Evolutionary conservation across 2,113 vertebrate species (phyloP), one percentile per base, ranked within the genome.

Genomic region (Proterorhinus semilunaris): DNA sequence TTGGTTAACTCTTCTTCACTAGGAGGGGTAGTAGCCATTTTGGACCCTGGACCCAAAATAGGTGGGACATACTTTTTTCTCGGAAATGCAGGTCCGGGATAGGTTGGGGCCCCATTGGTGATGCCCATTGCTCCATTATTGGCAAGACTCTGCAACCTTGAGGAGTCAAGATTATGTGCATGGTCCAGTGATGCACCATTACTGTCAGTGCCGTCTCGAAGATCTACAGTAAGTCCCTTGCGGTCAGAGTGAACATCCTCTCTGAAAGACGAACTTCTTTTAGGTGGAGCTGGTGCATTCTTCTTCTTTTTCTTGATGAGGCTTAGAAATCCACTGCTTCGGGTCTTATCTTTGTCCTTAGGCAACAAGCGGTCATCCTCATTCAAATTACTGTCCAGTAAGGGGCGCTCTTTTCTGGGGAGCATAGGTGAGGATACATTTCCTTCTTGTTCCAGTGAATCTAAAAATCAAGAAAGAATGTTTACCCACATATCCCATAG

Each of bases 271-370:
- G 96, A 98, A 92, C 96, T 98, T 68, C 98, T 94, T 67, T 96
- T 98, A 0, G 98, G 98, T 0, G 98, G 97, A 0, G 95, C 89
- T 0, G 98, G 97, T 0, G 97, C 97, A 0, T 93, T 97, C 72
- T 96, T 99, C 80, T 96, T 98, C 93, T 99, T 99, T 87, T 96
- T 98, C 91, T 97, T 98, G 81, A 98, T 99, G 71, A 96, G 93
- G 73, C 93, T 95, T 0, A 95, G 95, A 74, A 99, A 95, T 57
- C 96, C 84, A 76, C 95, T 96, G 84, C 93, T 92, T 54, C 96
- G 95, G 0, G 88, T 88, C 55, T 94, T 98, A 89, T 96, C 95
- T 59, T 95, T 98, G 91, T 97, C 96, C 78, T 95, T 98, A 0
- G 94, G 93, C 42, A 96, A 88, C 63, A 97, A 87, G 6, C 95